Percentiles rank a stretch among this genome's conserved stretches.
These are phyloP conservation scores for Athalia circularis DNA, from an alignment of 2,888 invertebrate species.

Conservation along the genomic window DNA sequence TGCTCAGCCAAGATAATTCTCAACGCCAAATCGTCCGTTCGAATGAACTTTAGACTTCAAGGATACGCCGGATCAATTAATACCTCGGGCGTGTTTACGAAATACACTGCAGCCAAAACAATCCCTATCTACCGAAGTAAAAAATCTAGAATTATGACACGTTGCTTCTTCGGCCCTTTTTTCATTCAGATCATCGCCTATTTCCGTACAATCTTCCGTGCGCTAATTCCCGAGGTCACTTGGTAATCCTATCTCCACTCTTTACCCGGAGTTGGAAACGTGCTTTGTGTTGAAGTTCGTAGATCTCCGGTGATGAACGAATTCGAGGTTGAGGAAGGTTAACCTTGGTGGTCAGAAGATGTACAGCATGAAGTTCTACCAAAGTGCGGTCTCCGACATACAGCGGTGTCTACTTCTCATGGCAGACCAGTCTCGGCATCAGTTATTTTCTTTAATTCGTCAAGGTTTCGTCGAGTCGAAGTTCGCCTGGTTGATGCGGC, in stretches of 20 bases:
- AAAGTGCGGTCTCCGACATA: not conserved
- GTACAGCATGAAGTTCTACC: not conserved
- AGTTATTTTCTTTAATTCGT: not conserved
- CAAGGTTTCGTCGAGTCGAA: not conserved
- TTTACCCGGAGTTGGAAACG: constrained; percentile 9
- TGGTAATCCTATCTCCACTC: constrained; percentile 17
- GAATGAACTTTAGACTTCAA: too few species aligned
- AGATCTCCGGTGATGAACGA: constrained; percentile 32
- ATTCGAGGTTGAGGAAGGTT: constrained; percentile 7
- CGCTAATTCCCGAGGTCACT: constrained; percentile 1
- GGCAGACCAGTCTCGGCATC: constrained; percentile 9
- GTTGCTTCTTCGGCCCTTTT: not conserved
- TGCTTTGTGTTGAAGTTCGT: constrained; percentile 18
- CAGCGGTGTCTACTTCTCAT: constrained; percentile 1
- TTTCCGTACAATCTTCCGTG: not conserved
- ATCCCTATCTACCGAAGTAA: too few species aligned
- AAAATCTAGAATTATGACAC: too few species aligned
- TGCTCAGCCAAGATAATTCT: not conserved
- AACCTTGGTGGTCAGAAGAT: constrained; percentile 19
- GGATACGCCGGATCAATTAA: too few species aligned
- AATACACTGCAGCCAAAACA: too few species aligned
- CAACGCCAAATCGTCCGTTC: not conserved
- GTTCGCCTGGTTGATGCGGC: constrained; percentile 38
- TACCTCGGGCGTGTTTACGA: too few species aligned
- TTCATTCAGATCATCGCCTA: not conserved